These are phyloP conservation scores for Alouatta palliata DNA, from an alignment of 2,113 vertebrate species.

Conservation along the genomic window DNA sequence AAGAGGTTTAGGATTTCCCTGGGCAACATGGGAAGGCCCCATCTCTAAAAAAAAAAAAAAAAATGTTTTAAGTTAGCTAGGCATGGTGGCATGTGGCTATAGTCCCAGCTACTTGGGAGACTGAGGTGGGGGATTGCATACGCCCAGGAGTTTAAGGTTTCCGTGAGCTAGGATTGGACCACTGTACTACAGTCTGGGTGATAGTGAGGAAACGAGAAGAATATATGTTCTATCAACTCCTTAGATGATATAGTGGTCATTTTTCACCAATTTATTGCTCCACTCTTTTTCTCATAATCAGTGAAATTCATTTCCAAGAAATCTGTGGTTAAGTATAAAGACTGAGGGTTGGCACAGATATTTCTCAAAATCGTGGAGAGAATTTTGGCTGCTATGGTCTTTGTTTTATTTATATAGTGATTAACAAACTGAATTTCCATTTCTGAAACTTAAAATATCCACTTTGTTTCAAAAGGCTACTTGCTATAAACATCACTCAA, in stretches of 20 bases:
- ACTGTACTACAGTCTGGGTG: too few relatives aligned
- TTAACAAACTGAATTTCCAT: neutral
- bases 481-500: neutral
- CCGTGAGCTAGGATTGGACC: too few relatives aligned
- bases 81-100: too few relatives aligned
- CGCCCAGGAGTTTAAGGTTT: too few relatives aligned
- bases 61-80: too few relatives aligned
- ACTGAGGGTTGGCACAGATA: neutral
- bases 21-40: too few relatives aligned
- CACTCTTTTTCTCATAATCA: neutral
- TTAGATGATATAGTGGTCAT: neutral
- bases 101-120: too few relatives aligned
- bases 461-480: neutral
- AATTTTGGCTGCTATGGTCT: neutral
- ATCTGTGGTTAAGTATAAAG: neutral
- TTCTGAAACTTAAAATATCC: neutral
- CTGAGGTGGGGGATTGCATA: too few relatives aligned
- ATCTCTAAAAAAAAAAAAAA: too few relatives aligned
- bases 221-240: neutral
- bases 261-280: neutral
- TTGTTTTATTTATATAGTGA: neutral
- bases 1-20: too few relatives aligned
- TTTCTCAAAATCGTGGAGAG: neutral
- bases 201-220: neutral
- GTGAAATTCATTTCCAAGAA: neutral